Base-by-base conservation (phyloP, 1,140 invertebrate genomes). In the Manduca sexta region DNA sequence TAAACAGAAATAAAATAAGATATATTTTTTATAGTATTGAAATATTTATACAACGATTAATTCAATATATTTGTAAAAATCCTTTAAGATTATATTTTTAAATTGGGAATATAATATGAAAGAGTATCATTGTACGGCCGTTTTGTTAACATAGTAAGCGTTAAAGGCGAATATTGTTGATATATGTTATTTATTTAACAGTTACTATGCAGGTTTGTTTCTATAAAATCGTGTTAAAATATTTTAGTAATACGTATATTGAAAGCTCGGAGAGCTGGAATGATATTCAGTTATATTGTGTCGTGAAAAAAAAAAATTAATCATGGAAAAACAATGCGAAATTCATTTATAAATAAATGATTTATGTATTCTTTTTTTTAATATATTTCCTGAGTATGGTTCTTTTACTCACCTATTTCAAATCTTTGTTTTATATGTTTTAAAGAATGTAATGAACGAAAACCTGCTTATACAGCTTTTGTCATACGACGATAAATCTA, bases 31-130 rank as follows among this genome's bases (percentile, higher is more conserved):
- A 35, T 18, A 17, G n/a, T 35, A 21, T 45, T 45, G 14, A 17
- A 30, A 34, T 17, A 17, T 35, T 30, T 43, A 43, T 45, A 79
- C 75, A 79, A 82, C 72, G 70, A 82, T 62, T 68, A 52, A 74
- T 71, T 67, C 65, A 82, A 74, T 77, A 75, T 76, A 74, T 74
- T 73, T 80, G 64, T 63, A 50, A 63, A 68, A 63, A 56, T 35
- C 42, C 42, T 49, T 47, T 70, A 69, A 33, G 14, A 26, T 17
- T 45, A 45, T 34, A 35, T 17, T n/a, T 35, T 45, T 16, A 34
- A 45, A 17, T 34, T 34, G 43, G 12, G 30, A 73, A 76, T 67
- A 76, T 77, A n/a, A n/a, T n/a, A 77, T 82, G 74, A 75, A 77
- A 81, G 73, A 81, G 58, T 72, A 60, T 43, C 46, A 35, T 57